These are phyloP conservation scores for Petrophora chlorosata DNA, from an alignment of 2,888 invertebrate genomes.

Conservation along the genomic window DNA sequence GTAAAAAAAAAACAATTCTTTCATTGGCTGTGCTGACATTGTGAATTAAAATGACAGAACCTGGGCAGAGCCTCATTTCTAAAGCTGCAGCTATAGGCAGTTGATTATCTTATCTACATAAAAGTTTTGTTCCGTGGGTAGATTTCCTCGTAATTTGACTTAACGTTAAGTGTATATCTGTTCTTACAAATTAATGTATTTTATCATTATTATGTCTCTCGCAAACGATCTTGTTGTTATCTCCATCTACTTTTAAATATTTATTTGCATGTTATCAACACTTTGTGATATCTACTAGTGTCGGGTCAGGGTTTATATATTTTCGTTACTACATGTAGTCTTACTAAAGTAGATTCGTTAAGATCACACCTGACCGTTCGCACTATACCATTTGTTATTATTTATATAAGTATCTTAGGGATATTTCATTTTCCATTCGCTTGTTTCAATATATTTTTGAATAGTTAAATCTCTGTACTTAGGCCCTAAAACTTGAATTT, in stretches of 20 bases:
- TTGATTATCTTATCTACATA: too few relatives aligned
- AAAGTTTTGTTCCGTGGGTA: too few relatives aligned
- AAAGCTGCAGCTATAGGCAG: too few relatives aligned
- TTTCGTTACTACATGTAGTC: constrained; percentile 6
- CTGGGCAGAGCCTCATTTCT: not conserved
- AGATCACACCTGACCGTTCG: constrained; percentile 36
- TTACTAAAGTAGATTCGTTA: not conserved
- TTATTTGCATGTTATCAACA: constrained; percentile 11
- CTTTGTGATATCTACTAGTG: constrained; percentile 11
- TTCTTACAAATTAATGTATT: too few relatives aligned
- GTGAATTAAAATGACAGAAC: not conserved
- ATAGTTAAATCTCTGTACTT: constrained; percentile 66
- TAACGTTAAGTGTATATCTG: too few relatives aligned
- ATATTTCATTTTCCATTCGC: constrained; percentile 52
- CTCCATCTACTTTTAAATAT: constrained; percentile 13
- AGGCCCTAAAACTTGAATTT: constrained; percentile 68
- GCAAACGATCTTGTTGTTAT: constrained; percentile 7
- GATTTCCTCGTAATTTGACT: too few relatives aligned
- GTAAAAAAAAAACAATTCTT: not conserved
- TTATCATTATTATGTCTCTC: constrained; percentile 11
- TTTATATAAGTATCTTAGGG: constrained; percentile 53
- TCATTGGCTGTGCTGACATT: constrained; percentile 4
- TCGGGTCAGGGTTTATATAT: constrained; percentile 10
- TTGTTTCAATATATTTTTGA: constrained; percentile 54
- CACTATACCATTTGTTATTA: constrained; percentile 52